Evolutionary conservation across 2,888 invertebrate genomes (phyloP), one percentile per base, ranked within the genome.

Genomic region (Drosophila niveifrons): DNA sequence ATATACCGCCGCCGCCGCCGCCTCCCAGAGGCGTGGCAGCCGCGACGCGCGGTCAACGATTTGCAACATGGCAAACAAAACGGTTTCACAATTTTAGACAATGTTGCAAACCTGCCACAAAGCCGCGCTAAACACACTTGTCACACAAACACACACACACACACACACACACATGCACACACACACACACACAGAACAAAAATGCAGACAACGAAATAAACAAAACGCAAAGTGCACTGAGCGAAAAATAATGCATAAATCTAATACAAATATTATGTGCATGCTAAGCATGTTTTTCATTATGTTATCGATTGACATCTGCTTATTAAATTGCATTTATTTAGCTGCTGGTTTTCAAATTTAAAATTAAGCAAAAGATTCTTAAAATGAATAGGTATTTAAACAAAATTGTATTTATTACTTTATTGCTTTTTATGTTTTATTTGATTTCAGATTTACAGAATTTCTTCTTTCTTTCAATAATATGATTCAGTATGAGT

Each of bases 51-150:
- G 57, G 78, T 61, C 73, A 57, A 17, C 78, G 53, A 61, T 73
- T 75, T 68, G 53, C 68, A 77, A 77, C 63, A 75, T 68, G 73
- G 68, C 59, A 68, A 75, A 78, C 78, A 77, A 73, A 77, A 63
- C 52, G 63, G 36, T 73, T 75, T 63, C 68, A 51, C 61, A 55
- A 58, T 59, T 65, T 74, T 61, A 44, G 78, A 74, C 74, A 78
- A 69, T 69, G 74, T 65, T 62, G 61, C 74, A 51, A 31, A 57
- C 8, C 56, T 53, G 66, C 61, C 63, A 59, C 67, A 65, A 47
- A 62, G 55, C 66, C 13, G 1, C 23, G 6, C 23, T 4, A 23
- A 41, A 34, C 41, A 56, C 52, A 58, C 18, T 39, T 31, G 43
- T 17, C 6, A 18, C 2, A 36, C 34, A 36, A 18, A 34, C 11